These are phyloP conservation scores for Chymomyza caudatula DNA, from an alignment of 2,888 invertebrate species.

Conservation along the genomic window DNA sequence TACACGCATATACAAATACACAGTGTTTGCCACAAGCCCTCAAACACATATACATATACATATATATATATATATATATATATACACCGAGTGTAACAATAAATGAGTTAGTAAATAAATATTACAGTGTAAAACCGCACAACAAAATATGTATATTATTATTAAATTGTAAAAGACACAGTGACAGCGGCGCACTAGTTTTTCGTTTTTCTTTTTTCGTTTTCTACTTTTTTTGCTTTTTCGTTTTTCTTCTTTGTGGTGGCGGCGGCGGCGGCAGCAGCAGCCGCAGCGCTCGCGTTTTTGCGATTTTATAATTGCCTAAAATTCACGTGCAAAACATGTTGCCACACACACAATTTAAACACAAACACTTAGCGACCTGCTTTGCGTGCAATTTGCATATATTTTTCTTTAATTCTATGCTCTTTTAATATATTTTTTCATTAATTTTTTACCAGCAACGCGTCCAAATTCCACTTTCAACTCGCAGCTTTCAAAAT, in stretches of 20 bases:
- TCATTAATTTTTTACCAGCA: constrained; percentile 72
- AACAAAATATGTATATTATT: constrained; percentile 44
- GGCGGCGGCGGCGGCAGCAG: constrained; percentile 47
- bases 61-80: background rate
- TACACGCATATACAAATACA: constrained; percentile 34
- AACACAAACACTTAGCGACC: constrained; percentile 36
- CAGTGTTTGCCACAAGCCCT: constrained; percentile 20
- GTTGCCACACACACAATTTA: constrained; percentile 51
- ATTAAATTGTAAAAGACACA: constrained; percentile 32
- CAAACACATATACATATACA: background rate
- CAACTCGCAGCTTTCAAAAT: constrained; percentile 78
- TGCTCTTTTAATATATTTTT: constrained; percentile 61
- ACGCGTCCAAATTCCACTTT: constrained; percentile 77
- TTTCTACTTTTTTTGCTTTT: constrained; percentile 23
- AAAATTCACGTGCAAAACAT: constrained; percentile 63
- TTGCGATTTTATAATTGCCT: constrained; percentile 60
- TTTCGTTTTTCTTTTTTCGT: constrained; percentile 26
- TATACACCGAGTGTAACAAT: constrained; percentile 14
- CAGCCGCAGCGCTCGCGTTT: constrained; percentile 53
- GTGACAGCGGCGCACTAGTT: constrained; percentile 48
- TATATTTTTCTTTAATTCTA: constrained; percentile 47
- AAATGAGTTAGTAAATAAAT: constrained; percentile 36
- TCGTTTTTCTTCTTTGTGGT: constrained; percentile 52
- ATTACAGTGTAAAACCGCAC: constrained; percentile 31
- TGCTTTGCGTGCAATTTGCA: constrained; percentile 34